Percentiles rank a stretch among this genome's conserved stretches.
phyloP scores from a whole-genome alignment of 92 coral and sea anemone genomes.

The Hydrozoanthus gracilis region DNA sequence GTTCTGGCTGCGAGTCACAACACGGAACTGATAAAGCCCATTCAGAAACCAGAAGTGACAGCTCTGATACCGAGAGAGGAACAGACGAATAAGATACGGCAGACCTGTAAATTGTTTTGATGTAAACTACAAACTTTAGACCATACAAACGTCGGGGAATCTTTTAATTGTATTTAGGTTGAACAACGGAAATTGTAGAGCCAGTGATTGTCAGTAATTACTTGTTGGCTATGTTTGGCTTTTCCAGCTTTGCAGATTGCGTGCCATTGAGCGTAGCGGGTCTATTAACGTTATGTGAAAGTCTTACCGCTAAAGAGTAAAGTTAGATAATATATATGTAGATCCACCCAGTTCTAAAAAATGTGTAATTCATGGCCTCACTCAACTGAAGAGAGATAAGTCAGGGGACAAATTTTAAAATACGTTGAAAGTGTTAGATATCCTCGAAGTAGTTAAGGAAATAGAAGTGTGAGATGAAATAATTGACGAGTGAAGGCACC shows the following conservation, averaged over 20 bases:
- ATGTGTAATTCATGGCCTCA: background rate
- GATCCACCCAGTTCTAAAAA: no score
- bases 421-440: background rate
- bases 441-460: constrained; percentile 32
- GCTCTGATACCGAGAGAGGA: constrained; percentile 42
- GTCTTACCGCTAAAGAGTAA: background rate
- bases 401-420: background rate
- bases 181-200: constrained; percentile 56
- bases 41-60: constrained; percentile 52
- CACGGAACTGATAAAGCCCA: constrained; percentile 56
- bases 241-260: constrained; percentile 23
- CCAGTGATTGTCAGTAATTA: constrained; percentile 55
- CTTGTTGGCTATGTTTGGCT: constrained; percentile 41
- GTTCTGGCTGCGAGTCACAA: constrained; percentile 46
- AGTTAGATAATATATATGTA: no score
- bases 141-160: constrained; percentile 30
- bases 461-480: constrained; percentile 23
- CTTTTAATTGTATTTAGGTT: constrained; percentile 46
- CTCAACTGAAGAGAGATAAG: constrained; percentile 10
- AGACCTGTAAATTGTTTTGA: constrained; percentile 50
- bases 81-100: constrained; percentile 25
- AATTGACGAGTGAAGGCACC: constrained; percentile 27
- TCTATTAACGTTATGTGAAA: background rate
- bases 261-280: constrained; percentile 1
- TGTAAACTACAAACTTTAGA: constrained; percentile 36